Conservation (phyloP, 1,140 invertebrate species). For the Bicyclus anynana region DNA sequence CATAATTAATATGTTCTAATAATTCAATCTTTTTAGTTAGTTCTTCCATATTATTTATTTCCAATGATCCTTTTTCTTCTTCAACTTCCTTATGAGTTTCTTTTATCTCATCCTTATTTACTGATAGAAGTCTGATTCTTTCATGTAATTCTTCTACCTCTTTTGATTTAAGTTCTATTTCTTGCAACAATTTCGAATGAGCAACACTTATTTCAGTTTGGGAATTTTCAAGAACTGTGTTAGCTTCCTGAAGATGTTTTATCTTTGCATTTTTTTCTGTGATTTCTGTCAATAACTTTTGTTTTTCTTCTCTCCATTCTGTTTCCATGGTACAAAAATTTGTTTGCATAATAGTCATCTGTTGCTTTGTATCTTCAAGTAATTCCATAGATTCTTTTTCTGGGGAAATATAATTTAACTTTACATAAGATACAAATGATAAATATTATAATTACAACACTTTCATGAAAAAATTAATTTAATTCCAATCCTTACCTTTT, state of each 20-base stretch:
- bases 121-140: constrained; percentile 46
- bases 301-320: constrained; percentile 84
- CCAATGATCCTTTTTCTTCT: constrained; percentile 70
- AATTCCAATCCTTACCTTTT: constrained; percentile 72
- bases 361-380: constrained; percentile 86
- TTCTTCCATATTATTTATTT: constrained; percentile 71
- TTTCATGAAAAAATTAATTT: neutral
- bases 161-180: constrained; percentile 70
- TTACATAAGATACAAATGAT: no score
- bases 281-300: constrained; percentile 76
- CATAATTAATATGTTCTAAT: constrained; percentile 76
- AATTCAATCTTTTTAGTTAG: constrained; percentile 70
- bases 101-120: neutral
- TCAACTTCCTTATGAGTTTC: constrained; percentile 45
- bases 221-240: constrained; percentile 74
- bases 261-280: constrained; percentile 79
- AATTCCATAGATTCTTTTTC: constrained; percentile 83
- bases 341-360: constrained; percentile 88
- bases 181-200: constrained; percentile 78
- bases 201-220: constrained; percentile 78
- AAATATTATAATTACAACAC: no score
- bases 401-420: constrained; percentile 36
- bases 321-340: constrained; percentile 85
- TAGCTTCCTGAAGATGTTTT: constrained; percentile 72
- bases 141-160: constrained; percentile 62